These are phyloP conservation scores for Temnothorax ravouxi DNA, from an alignment of 2,888 invertebrate species.

Conservation along the genomic window DNA sequence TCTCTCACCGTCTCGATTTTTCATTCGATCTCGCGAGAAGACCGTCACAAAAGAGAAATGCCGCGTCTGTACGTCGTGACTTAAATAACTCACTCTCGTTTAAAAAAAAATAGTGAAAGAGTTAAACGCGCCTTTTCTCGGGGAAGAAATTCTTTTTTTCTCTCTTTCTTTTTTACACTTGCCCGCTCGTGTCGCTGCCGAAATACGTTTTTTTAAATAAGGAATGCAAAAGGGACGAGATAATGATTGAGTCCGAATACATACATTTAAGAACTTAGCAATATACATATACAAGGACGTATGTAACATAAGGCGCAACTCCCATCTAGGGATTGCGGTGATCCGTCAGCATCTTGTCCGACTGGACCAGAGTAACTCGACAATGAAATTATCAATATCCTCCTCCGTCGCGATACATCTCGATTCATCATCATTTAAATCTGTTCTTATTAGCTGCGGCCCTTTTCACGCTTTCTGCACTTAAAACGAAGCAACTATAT, in stretches of 20 bases:
- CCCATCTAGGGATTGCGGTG: slow-evolving; percentile 26
- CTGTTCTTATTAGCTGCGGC: not conserved
- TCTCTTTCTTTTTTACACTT: slow-evolving; percentile 19
- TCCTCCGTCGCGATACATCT: slow-evolving; percentile 20
- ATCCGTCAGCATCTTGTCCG: not conserved
- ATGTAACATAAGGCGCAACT: slow-evolving; percentile 46
- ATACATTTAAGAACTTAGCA: slow-evolving; percentile 53
- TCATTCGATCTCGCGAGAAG: not conserved
- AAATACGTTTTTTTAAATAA: slow-evolving; percentile 45
- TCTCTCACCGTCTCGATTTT: slow-evolving; percentile 4
- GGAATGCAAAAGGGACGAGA: not conserved
- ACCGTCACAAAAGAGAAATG: not conserved
- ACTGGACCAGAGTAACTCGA: slow-evolving; percentile 23
- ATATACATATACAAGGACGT: slow-evolving; percentile 51
- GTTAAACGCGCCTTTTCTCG: not conserved
- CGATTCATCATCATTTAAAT: slow-evolving; percentile 21
- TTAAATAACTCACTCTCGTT: not conserved
- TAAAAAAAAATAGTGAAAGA: slow-evolving; percentile 6
- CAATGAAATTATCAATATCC: slow-evolving; percentile 24
- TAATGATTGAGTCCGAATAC: slow-evolving; percentile 39
- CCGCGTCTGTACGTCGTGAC: not conserved
- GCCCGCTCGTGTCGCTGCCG: not conserved
- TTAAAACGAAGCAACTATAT: slow-evolving; percentile 49
- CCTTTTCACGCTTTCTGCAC: slow-evolving; percentile 35
- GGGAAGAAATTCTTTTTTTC: not conserved